Evolutionary conservation across 1,140 invertebrate species (phyloP), one percentile per base, ranked within the genome.

Genomic region (Planococcus citri): DNA sequence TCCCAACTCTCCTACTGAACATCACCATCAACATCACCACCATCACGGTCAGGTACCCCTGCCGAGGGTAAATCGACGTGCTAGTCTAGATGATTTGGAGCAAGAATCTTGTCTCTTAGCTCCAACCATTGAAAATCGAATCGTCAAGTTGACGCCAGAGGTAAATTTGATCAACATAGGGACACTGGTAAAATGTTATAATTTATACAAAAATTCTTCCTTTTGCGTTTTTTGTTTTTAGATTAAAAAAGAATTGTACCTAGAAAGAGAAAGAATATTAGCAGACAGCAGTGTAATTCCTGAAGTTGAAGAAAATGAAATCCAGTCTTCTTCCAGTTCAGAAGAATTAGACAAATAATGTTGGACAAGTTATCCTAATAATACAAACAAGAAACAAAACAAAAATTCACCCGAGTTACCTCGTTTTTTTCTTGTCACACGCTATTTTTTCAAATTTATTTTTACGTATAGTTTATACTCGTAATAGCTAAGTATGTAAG

Each of bases 1-100:
- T 22, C 77, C 76, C 61, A 70, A 72, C 37, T 73, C 73, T 14
- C 73, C 57, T 61, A 68, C 38, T 29, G 67, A 67, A 4, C 69
- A 33, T 4, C 71, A 60, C 29, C 71, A 58, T 68, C 73, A 71
- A 33, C 69, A 38, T 70, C 68, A 58, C 27, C 69, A 71, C 68
- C 60, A 70, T 21, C 72, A 71, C n/a, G 70, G 33, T 20, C 72
- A 57, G 0, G 75, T 76, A 57, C 73, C 75, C 41, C 71, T 75
- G 37, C 76, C 78, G 3, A 82, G 81, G 70, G 77, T 88, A 37
- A 84, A 85, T 1, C 80, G 88, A 22, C 82, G 88, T 24, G 86
- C 87, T 14, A 89, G 87, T 14, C 75, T 90, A 58, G 89, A 91
- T 74, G 87, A 90, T 74, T 78, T 91, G 68, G 89, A 90, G 76